Percentiles rank a stretch among this genome's conserved stretches.
phyloP scores from a whole-genome alignment of 53 echinoderm and acorn worm species.

The Holothuria scabra region DNA sequence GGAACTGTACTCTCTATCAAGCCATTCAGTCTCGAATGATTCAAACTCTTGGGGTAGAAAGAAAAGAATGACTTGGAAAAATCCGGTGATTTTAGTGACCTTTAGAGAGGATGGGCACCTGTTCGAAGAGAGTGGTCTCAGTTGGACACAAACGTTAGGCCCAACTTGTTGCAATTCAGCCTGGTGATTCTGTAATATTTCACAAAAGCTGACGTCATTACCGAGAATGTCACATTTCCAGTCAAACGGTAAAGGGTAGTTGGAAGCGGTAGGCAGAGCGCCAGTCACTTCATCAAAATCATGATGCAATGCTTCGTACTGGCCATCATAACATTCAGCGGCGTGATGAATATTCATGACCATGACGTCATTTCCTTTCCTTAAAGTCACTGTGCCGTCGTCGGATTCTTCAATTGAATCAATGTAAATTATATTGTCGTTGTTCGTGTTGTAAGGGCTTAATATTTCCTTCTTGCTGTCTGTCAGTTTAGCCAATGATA shows the following conservation, averaged over 20 bases:
- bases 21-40: too few relatives aligned
- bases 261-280: background rate
- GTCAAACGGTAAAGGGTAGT: background rate
- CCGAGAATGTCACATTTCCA: conserved; percentile 5
- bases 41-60: background rate
- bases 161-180: background rate
- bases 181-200: background rate
- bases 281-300: background rate
- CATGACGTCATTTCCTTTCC: conserved; percentile 7
- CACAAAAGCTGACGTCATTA: background rate
- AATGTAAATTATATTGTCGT: background rate
- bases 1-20: too few relatives aligned
- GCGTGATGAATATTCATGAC: background rate
- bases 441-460: background rate
- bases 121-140: background rate
- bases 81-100: background rate
- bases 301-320: background rate
- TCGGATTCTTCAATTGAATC: conserved; percentile 1
- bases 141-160: background rate
- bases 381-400: background rate
- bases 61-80: background rate
- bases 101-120: conserved; percentile 8
- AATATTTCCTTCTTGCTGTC: background rate
- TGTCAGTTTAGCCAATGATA: background rate
- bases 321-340: background rate